Conservation (phyloP, 2,113 vertebrate genomes). For the Sakesphorus luctuosus region DNA sequence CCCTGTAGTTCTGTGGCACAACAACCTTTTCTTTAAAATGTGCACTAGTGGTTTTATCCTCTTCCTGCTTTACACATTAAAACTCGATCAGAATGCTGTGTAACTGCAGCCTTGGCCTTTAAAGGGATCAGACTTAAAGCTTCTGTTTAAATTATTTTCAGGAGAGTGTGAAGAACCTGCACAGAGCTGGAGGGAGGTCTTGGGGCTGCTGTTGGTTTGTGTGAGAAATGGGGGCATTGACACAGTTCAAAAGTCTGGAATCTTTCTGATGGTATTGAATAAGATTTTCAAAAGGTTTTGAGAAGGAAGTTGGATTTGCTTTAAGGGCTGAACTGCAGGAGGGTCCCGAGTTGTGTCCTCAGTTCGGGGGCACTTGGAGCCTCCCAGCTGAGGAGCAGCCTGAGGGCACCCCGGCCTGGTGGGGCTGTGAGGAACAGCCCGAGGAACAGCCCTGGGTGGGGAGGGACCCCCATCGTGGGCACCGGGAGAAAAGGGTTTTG, state of each 20-base stretch:
- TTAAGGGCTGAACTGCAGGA: neutral
- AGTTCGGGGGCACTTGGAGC: neutral
- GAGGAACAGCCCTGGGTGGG: neutral
- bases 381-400: neutral
- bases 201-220: fast-evolving
- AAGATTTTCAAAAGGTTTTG: neutral
- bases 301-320: neutral
- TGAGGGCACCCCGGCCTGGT: fast-evolving
- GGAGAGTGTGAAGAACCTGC: neutral
- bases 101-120: neutral
- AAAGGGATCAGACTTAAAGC: neutral
- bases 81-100: neutral
- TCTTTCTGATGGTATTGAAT: neutral
- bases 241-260: neutral
- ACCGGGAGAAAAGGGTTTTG: neutral
- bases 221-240: fast-evolving
- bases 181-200: fast-evolving
- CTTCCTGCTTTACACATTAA: neutral
- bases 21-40: neutral
- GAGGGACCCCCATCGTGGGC: neutral
- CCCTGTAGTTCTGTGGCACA: neutral
- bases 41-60: neutral
- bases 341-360: neutral
- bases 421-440: neutral
- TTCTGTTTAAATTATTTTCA: neutral